Conservation (phyloP, 2,113 vertebrate genomes). For the Rhineura floridana region DNA sequence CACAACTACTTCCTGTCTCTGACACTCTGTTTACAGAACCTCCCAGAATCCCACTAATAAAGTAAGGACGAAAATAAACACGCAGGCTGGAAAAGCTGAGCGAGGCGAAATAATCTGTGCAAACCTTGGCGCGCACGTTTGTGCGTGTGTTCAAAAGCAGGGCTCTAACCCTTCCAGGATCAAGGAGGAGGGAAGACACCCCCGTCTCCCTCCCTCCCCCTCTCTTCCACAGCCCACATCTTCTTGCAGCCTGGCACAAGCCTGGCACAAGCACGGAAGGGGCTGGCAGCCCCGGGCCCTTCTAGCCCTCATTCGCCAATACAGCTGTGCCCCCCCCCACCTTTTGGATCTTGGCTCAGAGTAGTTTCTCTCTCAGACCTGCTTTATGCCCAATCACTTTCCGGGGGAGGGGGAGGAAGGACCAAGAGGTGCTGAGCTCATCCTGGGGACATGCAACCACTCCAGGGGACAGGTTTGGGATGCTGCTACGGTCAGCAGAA, state of each 20-base stretch:
- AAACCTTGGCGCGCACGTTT: too few species aligned
- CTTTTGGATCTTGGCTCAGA: neutral
- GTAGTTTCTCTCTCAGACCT: neutral
- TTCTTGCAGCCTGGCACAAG: neutral
- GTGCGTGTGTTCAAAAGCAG: too few species aligned
- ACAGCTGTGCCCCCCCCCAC: neutral
- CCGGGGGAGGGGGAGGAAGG: neutral
- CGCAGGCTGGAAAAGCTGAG: neutral
- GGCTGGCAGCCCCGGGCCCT: neutral
- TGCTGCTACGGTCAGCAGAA: too few species aligned
- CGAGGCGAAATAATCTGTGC: too few species aligned
- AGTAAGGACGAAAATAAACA: slow-evolving; percentile 56
- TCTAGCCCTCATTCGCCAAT: neutral
- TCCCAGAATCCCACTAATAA: slow-evolving; percentile 42
- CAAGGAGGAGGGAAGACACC: neutral
- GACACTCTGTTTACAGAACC: slow-evolving; percentile 71
- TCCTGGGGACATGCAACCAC: neutral
- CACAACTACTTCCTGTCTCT: slow-evolving; percentile 69
- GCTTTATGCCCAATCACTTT: too few species aligned
- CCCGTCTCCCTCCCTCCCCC: too few species aligned
- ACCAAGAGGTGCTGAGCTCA: neutral
- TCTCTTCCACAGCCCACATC: neutral
- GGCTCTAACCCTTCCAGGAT: too few species aligned
- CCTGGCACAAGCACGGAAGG: neutral
- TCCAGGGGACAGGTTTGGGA: neutral